Conservation (phyloP, 2,113 vertebrate genomes). For the Dascyllus trimaculatus region DNA sequence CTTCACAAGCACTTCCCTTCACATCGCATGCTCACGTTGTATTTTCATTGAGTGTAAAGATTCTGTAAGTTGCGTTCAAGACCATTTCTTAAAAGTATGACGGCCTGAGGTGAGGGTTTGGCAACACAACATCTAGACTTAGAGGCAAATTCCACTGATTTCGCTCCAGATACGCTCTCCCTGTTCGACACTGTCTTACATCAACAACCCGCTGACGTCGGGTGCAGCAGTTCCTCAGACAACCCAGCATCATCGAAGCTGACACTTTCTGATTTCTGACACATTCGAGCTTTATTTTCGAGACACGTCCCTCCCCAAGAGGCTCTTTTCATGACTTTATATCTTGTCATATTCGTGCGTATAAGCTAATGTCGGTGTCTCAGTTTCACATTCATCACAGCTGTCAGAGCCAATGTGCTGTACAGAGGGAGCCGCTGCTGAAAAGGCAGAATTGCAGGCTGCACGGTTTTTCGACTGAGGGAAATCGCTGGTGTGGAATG, state of each 20-base stretch:
- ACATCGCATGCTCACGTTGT: background rate
- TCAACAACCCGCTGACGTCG: background rate
- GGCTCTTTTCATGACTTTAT: constrained; percentile 48
- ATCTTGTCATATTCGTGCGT: constrained; percentile 46
- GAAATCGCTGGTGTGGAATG: constrained; percentile 57
- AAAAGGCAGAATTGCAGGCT: constrained; percentile 61
- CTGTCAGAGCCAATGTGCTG: constrained; percentile 70
- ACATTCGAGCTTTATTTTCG: constrained; percentile 34
- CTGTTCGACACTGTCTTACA: constrained; percentile 26
- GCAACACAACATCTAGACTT: constrained; percentile 15
- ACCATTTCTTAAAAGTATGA: background rate
- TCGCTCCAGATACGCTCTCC: constrained; percentile 23
- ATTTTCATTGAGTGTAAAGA: constrained; percentile 29
- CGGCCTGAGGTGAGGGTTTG: constrained; percentile 5
- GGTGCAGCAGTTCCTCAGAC: constrained; percentile 6
- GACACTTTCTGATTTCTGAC: constrained; percentile 39
- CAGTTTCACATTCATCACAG: constrained; percentile 68
- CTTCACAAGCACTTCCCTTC: constrained; percentile 14
- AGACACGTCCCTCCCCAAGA: constrained; percentile 13
- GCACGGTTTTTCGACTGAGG: constrained; percentile 44
- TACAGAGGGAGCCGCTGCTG: constrained; percentile 52
- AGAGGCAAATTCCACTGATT: constrained; percentile 3
- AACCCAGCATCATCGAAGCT: background rate
- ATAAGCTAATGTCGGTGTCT: constrained; percentile 45
- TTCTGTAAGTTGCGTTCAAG: constrained; percentile 8